These are phyloP conservation scores for Tineola bisselliella DNA, from an alignment of 2,888 invertebrate genomes.

Conservation along the genomic window DNA sequence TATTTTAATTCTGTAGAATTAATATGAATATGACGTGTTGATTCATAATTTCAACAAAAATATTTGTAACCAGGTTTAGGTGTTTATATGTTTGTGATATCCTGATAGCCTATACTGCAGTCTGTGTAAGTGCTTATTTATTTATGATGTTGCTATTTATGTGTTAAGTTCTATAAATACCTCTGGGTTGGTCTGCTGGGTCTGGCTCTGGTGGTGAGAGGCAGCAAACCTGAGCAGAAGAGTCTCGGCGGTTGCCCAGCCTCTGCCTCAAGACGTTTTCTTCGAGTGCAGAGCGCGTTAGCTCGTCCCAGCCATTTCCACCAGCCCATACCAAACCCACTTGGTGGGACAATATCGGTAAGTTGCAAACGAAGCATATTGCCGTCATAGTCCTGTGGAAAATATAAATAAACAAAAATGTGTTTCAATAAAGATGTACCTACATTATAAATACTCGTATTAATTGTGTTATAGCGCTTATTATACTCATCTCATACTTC, in stretches of 20 bases:
- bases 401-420: background rate
- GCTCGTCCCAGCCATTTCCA: constrained; percentile 94
- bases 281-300: constrained; percentile 84
- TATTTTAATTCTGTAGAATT: too few relatives aligned
- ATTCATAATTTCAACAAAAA: too few relatives aligned
- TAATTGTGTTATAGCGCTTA: too few relatives aligned
- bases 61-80: too few relatives aligned
- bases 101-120: too few relatives aligned
- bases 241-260: constrained; percentile 86
- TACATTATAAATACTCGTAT: too few relatives aligned
- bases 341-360: constrained; percentile 94
- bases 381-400: constrained; percentile 88
- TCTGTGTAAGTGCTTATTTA: background rate
- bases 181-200: constrained; percentile 65
- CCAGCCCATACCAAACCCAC: constrained; percentile 94
- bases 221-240: constrained; percentile 89
- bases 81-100: too few relatives aligned
- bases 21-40: too few relatives aligned
- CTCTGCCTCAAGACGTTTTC: constrained; percentile 86
- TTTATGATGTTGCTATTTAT: too few relatives aligned
- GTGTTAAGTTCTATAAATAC: too few relatives aligned
- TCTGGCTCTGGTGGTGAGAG: constrained; percentile 86
- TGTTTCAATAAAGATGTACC: too few relatives aligned
- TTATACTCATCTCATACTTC: too few relatives aligned
- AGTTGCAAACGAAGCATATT: constrained; percentile 96